Base-by-base conservation (phyloP, 1,140 invertebrate species). In the Pogonus chalceus region DNA sequence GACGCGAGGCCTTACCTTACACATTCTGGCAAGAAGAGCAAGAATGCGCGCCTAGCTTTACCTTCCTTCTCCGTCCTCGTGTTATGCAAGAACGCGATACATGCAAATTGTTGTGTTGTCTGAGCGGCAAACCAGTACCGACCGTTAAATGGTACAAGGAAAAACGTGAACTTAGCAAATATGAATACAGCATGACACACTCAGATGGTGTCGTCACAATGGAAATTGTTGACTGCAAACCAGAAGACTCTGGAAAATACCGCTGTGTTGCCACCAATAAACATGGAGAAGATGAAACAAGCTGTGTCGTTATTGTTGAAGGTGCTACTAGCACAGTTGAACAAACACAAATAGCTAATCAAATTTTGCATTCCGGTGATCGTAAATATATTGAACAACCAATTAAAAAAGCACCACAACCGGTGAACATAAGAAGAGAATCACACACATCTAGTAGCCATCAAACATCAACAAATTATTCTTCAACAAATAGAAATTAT, bases 241-340 rank as follows among this genome's bases (percentile, higher is more conserved):
- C 92, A 0, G 85, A 87, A 60, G 97, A 99, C 73, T 93, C 93
- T 56, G 97, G 96, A 55, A 94, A 91, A 69, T 99, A 99, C 72
- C 83, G 80, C 20, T 98, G 95, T 69, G 79, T 89, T 3, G 96
- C 96, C 3, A 87, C 83, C 31, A 99, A 98, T 71, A 77, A 79
- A 18, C 86, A 96, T 58, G 97, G 97, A 60, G 83, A 83, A 20
- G 92, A 96, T 65, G 93, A 97, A 77, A 98, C 95, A 1, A 85
- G 81, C 43, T 97, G 93, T 72, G 88, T 94, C 55, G 89, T 99
- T 23, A 94, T 95, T 64, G 94, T 99, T 64, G 95, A 99, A 87
- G 93, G 93, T 88, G 76, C 69, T 65, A 81, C 82, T 58, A 79
- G 84, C 66, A 86, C 84, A 58, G 79, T 81, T 58, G 88, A 90